Conservation (phyloP, 2,113 vertebrate species). For the Chauna torquata region DNA sequence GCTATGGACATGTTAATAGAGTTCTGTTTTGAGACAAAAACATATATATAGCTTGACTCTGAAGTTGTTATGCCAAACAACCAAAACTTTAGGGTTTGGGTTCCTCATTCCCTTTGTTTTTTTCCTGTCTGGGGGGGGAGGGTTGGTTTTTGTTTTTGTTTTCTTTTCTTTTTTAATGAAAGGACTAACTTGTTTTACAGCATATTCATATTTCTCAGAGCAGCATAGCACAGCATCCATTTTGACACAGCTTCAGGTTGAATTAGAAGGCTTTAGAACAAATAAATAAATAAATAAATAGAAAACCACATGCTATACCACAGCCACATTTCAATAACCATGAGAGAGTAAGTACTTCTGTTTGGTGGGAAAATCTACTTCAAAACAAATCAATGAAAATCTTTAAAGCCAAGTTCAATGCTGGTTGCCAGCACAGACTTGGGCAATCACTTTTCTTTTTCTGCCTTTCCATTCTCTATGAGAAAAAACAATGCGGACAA, state of each 20-base stretch:
- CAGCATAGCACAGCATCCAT: neutral
- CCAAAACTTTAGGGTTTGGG: neutral
- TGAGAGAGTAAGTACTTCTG: neutral
- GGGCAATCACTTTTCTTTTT: neutral
- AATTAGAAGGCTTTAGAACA: neutral
- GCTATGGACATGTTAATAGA: neutral
- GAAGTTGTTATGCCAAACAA: neutral
- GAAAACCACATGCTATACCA: neutral
- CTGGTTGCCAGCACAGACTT: neutral
- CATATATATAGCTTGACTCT: neutral
- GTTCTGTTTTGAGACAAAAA: neutral
- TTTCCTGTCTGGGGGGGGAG: neutral
- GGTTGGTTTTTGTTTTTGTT: neutral
- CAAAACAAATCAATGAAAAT: neutral
- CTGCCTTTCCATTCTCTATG: neutral
- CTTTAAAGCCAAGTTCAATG: neutral
- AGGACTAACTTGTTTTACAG: neutral
- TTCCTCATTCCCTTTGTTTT: neutral
- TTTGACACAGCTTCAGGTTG: conserved; percentile 10
- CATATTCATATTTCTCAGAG: neutral
- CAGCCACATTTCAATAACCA: neutral
- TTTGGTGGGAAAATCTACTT: neutral
- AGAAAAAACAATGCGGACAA: neutral
- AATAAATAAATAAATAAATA: neutral
- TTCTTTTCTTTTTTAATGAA: neutral